Conservation (phyloP, 2,888 invertebrate species). For the Eretmocerus hayati region DNA sequence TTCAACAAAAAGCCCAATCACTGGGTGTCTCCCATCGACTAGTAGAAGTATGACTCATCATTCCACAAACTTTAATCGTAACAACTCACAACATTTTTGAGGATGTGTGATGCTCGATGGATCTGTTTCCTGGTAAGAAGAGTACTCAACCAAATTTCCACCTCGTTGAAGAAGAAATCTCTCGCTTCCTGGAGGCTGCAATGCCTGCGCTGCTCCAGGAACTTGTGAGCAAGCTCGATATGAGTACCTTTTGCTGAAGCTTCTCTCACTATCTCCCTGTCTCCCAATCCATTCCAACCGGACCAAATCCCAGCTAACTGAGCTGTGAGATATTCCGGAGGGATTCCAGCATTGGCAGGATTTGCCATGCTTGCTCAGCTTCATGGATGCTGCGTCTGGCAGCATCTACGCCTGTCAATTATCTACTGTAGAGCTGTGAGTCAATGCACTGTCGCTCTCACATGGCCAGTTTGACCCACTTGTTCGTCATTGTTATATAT, state of each 20-base stretch:
- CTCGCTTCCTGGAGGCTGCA: conserved; percentile 51
- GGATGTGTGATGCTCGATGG: conserved; percentile 58
- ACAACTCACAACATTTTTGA: conserved; percentile 52
- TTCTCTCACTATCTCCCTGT: conserved; percentile 60
- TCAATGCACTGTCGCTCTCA: no score
- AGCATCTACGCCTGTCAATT: no score
- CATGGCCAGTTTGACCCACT: no score
- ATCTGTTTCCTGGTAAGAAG: conserved; percentile 58
- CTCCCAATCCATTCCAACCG: conserved; percentile 58
- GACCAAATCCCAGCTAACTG: conserved; percentile 58
- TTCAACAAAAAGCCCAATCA: no score
- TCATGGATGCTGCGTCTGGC: no score
- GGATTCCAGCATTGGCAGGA: conserved; percentile 7
- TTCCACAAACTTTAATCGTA: no score
- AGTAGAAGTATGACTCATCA: no score
- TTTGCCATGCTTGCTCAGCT: conserved; percentile 15
- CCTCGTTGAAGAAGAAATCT: conserved; percentile 46
- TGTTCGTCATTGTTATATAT: no score
- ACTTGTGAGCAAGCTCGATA: conserved; percentile 54
- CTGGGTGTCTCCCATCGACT: no score
- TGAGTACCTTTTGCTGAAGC: conserved; percentile 63
- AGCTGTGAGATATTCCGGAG: conserved; percentile 54
- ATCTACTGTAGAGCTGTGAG: no score
- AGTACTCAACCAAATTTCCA: conserved; percentile 58
- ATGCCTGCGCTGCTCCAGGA: conserved; percentile 52